These are phyloP conservation scores for Tilapia sparmanii DNA, from an alignment of 2,113 vertebrate species.

Conservation along the genomic window DNA sequence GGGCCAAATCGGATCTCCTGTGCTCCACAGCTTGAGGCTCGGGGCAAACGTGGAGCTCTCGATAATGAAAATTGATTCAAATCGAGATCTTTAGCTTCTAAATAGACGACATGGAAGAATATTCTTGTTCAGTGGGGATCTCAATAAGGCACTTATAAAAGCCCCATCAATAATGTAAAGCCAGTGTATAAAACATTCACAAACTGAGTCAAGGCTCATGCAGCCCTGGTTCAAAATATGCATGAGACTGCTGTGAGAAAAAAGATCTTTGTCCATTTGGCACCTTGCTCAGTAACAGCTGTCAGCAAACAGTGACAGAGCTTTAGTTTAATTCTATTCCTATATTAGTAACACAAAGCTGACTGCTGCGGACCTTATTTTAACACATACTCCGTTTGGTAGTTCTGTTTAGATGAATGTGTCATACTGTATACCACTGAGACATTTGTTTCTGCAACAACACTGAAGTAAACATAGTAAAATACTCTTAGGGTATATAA, in stretches of 20 bases:
- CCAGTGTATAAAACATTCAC: constrained; percentile 64
- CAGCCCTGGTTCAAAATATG: constrained; percentile 13
- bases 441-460: not conserved
- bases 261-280: not conserved
- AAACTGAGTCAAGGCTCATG: constrained; percentile 31
- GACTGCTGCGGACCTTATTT: not conserved
- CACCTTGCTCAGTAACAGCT: not conserved
- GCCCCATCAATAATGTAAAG: constrained; percentile 68
- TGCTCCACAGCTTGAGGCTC: not conserved
- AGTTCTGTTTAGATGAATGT: not conserved
- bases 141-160: constrained; percentile 66
- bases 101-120: constrained; percentile 55
- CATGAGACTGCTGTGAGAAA: constrained; percentile 1
- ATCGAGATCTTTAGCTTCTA: constrained; percentile 58
- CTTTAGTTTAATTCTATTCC: not conserved
- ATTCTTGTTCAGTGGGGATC: constrained; percentile 49
- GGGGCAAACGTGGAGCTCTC: constrained; percentile 7
- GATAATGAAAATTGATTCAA: constrained; percentile 61
- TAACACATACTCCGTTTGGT: not conserved
- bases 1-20: not conserved
- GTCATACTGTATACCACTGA: not conserved
- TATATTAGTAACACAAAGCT: not conserved
- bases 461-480: not conserved
- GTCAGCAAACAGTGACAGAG: not conserved
- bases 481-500: not conserved